These are phyloP conservation scores for Neuroscelio doddi DNA, from an alignment of 2,888 invertebrate genomes.

Conservation along the genomic window DNA sequence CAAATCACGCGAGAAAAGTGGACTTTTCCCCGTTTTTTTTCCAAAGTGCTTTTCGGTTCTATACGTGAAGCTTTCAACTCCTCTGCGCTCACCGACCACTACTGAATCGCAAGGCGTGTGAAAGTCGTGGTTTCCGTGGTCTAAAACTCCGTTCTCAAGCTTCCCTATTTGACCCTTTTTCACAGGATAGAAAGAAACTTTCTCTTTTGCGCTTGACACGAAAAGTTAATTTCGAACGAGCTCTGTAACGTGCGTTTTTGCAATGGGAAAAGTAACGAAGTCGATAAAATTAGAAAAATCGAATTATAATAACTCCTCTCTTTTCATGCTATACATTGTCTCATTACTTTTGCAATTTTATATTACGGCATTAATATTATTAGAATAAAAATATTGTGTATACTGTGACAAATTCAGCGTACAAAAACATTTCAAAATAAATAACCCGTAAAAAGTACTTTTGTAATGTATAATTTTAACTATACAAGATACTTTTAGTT, in stretches of 20 bases:
- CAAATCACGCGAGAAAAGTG: conserved; percentile 39
- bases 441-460: too few species aligned
- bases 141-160: conserved; percentile 36
- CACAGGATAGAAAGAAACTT: conserved; percentile 46
- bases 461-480: too few species aligned
- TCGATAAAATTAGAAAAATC: conserved; percentile 42
- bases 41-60: conserved; percentile 42
- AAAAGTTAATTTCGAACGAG: conserved; percentile 48
- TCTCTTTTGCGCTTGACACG: conserved; percentile 46
- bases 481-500: too few species aligned
- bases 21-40: conserved; percentile 36
- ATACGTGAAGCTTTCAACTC: conserved; percentile 35
- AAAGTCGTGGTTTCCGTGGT: conserved; percentile 46
- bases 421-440: too few species aligned
- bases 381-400: too few species aligned
- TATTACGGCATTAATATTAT: too few species aligned
- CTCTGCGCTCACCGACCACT: conserved; percentile 29
- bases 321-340: conserved; percentile 17
- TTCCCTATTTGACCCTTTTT: conserved; percentile 45
- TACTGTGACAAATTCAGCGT: too few species aligned
- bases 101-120: conserved; percentile 42
- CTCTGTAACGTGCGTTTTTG: conserved; percentile 39
- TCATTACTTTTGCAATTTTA: conserved; percentile 14
- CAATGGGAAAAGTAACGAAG: conserved; percentile 36
- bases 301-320: conserved; percentile 40